phyloP scores from a whole-genome alignment of 2,888 invertebrate species.

The Leptinotarsa haldemani region DNA sequence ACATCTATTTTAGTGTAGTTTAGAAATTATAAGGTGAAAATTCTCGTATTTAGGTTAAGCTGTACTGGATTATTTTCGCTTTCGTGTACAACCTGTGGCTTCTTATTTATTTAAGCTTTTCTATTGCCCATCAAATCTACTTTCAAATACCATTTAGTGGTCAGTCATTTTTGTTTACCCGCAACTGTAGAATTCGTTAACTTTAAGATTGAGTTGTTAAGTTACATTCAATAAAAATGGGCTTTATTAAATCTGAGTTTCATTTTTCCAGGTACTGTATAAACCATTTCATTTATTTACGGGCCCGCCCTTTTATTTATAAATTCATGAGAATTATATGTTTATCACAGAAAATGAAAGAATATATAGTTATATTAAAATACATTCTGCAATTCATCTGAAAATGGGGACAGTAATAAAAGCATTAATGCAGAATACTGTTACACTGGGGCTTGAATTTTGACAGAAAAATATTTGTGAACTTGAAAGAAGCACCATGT shows the following conservation, averaged over 20 bases:
- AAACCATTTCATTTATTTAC: too few species aligned
- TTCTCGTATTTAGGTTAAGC: conserved; percentile 41
- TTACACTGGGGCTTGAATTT: too few species aligned
- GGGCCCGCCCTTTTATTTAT: too few species aligned
- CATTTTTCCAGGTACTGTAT: background rate
- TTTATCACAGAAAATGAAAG: too few species aligned
- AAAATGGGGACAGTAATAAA: too few species aligned
- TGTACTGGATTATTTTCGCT: conserved; percentile 36
- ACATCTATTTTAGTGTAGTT: conserved; percentile 32
- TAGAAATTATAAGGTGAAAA: conserved; percentile 35
- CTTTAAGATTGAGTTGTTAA: conserved; percentile 44
- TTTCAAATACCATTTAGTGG: conserved; percentile 36
- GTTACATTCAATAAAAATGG: conserved; percentile 48
- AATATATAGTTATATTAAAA: too few species aligned
- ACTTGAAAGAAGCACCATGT: too few species aligned
- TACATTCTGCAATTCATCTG: too few species aligned
- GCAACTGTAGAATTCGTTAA: conserved; percentile 37
- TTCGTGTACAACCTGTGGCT: conserved; percentile 44
- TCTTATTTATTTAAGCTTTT: conserved; percentile 48
- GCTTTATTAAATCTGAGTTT: conserved; percentile 30
- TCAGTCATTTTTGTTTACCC: conserved; percentile 41
- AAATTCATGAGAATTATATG: too few species aligned
- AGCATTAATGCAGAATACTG: too few species aligned
- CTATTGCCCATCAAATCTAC: conserved; percentile 35
- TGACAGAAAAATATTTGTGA: too few species aligned